Percentiles rank a stretch among this genome's conserved stretches.
Evolutionary conservation across 2,113 vertebrate genomes (phyloP).

Genomic region (Coracopsis vasa): DNA sequence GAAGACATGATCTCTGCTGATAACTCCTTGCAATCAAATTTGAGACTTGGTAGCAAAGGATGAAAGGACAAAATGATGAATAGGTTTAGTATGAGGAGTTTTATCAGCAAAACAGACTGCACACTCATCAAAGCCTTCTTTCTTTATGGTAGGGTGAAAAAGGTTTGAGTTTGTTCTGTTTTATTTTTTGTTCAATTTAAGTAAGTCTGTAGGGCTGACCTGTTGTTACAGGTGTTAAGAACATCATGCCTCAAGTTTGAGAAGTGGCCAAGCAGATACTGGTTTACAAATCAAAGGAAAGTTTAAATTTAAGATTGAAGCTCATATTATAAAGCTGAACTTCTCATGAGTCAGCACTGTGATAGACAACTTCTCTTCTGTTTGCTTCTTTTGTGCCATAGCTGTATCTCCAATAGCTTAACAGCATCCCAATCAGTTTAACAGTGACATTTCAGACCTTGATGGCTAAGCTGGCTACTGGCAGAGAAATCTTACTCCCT

Average conservation of each 20-base stretch:
- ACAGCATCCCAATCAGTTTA: neutral
- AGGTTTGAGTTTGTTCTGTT: rapidly evolving
- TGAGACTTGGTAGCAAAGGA: neutral
- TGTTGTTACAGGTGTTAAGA: neutral
- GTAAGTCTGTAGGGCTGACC: neutral
- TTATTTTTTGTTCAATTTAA: neutral
- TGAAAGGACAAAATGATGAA: neutral
- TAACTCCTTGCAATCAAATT: constrained; percentile 7
- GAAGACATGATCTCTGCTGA: neutral
- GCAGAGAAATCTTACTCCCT: neutral
- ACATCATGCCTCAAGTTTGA: neutral
- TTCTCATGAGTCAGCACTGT: neutral
- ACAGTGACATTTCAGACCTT: neutral
- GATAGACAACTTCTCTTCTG: neutral
- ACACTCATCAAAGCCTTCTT: neutral
- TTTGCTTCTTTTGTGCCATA: neutral
- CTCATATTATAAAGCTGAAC: neutral
- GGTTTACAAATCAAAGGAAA: neutral
- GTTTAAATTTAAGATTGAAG: neutral
- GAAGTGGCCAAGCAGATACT: neutral
- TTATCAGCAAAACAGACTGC: neutral
- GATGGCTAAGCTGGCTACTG: neutral
- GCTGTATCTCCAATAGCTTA: neutral
- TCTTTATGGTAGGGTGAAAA: neutral
- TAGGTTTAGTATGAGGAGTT: neutral